These are phyloP conservation scores for Aporophyla lueneburgensis DNA, from an alignment of 2,888 invertebrate genomes.

Conservation along the genomic window DNA sequence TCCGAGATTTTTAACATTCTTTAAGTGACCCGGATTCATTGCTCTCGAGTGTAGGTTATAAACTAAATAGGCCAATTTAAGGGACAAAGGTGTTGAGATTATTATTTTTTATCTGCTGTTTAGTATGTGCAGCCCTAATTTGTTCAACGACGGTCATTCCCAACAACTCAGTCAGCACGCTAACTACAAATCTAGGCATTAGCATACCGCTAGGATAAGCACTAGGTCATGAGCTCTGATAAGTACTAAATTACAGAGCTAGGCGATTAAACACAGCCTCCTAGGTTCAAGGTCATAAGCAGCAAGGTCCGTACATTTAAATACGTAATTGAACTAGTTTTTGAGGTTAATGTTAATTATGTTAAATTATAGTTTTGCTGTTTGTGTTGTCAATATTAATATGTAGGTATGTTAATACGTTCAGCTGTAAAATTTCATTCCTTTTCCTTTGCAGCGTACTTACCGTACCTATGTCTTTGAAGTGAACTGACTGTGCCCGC, in stretches of 20 bases:
- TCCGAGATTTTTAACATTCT: no score
- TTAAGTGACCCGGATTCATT: no score
- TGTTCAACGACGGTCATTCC: conserved; percentile 8
- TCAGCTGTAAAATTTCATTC: background rate
- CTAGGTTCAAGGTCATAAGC: conserved; percentile 71
- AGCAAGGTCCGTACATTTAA: conserved; percentile 70
- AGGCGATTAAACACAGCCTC: conserved; percentile 67
- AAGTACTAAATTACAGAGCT: conserved; percentile 79
- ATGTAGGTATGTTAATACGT: background rate
- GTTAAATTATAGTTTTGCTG: conserved; percentile 31
- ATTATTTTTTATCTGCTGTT: no score
- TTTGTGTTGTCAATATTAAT: background rate
- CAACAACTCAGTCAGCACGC: conserved; percentile 13
- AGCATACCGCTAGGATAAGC: conserved; percentile 83
- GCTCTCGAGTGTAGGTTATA: no score
- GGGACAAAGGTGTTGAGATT: no score
- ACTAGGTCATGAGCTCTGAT: conserved; percentile 77
- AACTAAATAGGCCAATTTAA: no score
- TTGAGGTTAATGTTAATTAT: conserved; percentile 43
- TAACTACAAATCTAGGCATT: conserved; percentile 71
- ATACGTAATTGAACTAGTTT: conserved; percentile 66
- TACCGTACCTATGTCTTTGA: no score
- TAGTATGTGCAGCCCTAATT: background rate
- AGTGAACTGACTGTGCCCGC: accelerated
- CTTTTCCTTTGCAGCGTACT: background rate